phyloP scores from a whole-genome alignment of 2,888 invertebrate genomes.

The Artemia sinica region DNA sequence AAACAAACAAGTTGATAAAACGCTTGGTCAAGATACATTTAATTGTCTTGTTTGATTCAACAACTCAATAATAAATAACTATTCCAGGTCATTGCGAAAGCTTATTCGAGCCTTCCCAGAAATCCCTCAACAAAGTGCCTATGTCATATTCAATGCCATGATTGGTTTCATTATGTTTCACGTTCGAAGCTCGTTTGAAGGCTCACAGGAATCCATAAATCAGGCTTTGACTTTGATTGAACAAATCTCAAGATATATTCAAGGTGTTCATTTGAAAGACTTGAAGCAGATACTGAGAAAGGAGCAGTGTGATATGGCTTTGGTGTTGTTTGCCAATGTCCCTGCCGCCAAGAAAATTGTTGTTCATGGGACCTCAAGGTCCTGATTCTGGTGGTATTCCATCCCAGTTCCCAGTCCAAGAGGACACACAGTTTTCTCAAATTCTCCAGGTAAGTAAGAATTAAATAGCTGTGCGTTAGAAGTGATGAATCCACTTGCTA shows the following conservation, averaged over 20 bases:
- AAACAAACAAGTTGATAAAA: no score
- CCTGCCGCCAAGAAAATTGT: conserved; percentile 98
- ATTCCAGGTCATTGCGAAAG: conserved; percentile 51
- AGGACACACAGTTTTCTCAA: conserved; percentile 88
- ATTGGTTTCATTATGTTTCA: conserved; percentile 99
- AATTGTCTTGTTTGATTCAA: conserved; percentile 31
- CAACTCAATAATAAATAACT: conserved; percentile 26
- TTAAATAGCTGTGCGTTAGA: no score
- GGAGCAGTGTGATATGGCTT: conserved; percentile 96
- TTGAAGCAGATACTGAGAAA: conserved; percentile 93
- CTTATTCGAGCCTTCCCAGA: conserved; percentile 80
- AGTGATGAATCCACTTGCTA: no score
- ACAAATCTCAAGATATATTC: conserved; percentile 65
- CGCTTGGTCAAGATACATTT: no score
- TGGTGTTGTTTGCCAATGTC: conserved; percentile 91
- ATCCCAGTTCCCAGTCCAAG: conserved; percentile 92
- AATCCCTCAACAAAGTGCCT: conserved; percentile 90
- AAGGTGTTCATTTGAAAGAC: conserved; percentile 98
- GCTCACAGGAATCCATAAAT: conserved; percentile 81
- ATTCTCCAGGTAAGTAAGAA: conserved; percentile 44
- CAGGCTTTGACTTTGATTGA: conserved; percentile 85
- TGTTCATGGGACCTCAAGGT: conserved; percentile 77
- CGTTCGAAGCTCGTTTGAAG: conserved; percentile 85
- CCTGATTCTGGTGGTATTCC: conserved; percentile 86
- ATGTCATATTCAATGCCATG: conserved; percentile 92